Evolutionary conservation across 2,888 invertebrate species (phyloP).

Genomic region (Elmis aenea): DNA sequence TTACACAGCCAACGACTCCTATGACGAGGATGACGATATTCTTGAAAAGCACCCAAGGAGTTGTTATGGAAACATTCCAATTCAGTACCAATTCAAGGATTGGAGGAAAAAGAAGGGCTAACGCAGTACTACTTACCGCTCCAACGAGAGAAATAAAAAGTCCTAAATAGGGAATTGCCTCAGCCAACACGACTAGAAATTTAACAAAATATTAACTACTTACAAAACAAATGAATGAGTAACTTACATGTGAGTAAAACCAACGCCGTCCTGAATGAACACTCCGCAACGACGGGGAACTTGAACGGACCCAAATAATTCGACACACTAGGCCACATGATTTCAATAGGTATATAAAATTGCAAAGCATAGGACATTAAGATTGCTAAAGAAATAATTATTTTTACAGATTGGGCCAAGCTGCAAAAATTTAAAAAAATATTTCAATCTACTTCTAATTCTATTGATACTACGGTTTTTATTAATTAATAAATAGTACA

Average conservation of each 20-base stretch:
- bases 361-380: conserved; percentile 89
- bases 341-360: conserved; percentile 89
- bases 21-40: conserved; percentile 61
- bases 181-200: conserved; percentile 79
- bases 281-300: conserved; percentile 60
- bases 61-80: conserved; percentile 55
- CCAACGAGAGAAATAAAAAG: conserved; percentile 90
- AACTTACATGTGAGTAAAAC: conserved; percentile 83
- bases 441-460: conserved; percentile 2
- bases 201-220: conserved; percentile 13
- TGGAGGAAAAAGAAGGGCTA: conserved; percentile 86
- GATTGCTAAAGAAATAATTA: conserved; percentile 81
- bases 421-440: conserved; percentile 48
- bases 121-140: conserved; percentile 79
- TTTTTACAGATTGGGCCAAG: conserved; percentile 73
- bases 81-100: conserved; percentile 73
- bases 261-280: conserved; percentile 63
- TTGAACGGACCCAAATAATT: conserved; percentile 53
- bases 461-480: background rate
- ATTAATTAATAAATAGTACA: conserved; percentile 33
- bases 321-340: conserved; percentile 74
- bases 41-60: conserved; percentile 52
- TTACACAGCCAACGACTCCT: conserved; percentile 65
- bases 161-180: conserved; percentile 78
- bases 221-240: conserved; percentile 5